Evolutionary conservation across 2,797 vertebrate species (phyloP), one percentile per base, ranked within the genome.

Genomic region (Threskiornis aethiopicus): DNA sequence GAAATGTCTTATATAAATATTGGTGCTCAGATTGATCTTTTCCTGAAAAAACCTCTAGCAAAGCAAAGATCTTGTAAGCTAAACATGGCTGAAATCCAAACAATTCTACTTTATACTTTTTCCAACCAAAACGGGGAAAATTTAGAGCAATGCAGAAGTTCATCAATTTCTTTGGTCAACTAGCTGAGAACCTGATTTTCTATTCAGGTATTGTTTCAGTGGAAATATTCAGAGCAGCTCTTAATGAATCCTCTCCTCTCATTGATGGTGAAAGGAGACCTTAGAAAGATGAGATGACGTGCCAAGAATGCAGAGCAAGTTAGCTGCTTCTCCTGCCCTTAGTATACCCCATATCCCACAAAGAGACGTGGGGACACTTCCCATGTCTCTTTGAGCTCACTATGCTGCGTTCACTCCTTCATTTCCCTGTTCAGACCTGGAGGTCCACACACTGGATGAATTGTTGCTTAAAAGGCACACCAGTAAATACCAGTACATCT

Each of bases 1-100:
- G 80, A 87, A 96, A 90, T 71, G 81, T 80, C 69, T 95, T 82
- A 39, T n/a, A 54, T 80, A 95, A 90, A 91, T 90, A 96, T 72
- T 84, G 88, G 26, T 83, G 59, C 24, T 85, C 47, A 80, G 55
- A 90, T 83, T 58, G 24, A 64, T 84, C n/a, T 95, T 92, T 89
- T 84, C 75, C 80, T 84, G 62, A 58, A 73, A 92, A 91, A 78
- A 69, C 5, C n/a, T 62, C 70, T 64, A 90, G 44, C 62, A 90
- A 93, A 90, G 51, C 46, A 90, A 79, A 86, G 66, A 58, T 51
- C 46, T 77, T 65, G 41, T 64, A 90, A 96, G 52, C 3, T 94
- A 94, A 91, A 73, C 42, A 73, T 83, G 87, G 59, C 37, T 54
- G 26, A 90, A 95, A 93, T 71, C 59, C 87, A 86, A 92, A 65